Conservation (phyloP, 2,113 vertebrate genomes). For the Perca flavescens region DNA sequence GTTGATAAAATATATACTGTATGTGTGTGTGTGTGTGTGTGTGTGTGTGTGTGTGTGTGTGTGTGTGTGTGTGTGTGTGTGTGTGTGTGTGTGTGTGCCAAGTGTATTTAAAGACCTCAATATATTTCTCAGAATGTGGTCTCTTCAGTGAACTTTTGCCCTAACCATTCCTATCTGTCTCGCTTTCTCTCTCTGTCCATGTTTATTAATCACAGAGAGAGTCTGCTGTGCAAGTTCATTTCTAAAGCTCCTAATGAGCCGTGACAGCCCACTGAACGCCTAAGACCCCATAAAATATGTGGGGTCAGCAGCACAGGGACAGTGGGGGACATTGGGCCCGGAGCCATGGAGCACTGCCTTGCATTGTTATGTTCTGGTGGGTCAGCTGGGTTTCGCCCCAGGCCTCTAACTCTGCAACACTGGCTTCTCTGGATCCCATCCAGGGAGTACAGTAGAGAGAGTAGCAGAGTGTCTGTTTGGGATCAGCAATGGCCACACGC, state of each 20-base stretch:
- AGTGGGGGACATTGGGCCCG: constrained; percentile 57
- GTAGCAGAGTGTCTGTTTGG: constrained; percentile 32
- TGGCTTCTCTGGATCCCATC: constrained; percentile 56
- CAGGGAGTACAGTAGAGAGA: constrained; percentile 43
- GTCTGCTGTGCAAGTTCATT: constrained; percentile 72
- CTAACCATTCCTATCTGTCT: constrained; percentile 28
- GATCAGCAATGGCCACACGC: constrained; percentile 37
- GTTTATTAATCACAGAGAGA: constrained; percentile 64
- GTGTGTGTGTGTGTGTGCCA: background rate
- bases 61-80: no score
- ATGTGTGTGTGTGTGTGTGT: background rate
- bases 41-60: background rate
- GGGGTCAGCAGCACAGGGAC: constrained; percentile 65
- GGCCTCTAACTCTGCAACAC: constrained; percentile 43
- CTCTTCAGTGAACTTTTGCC: constrained; percentile 52
- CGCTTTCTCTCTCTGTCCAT: constrained; percentile 51
- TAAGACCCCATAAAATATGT: constrained; percentile 76
- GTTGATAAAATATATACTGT: background rate
- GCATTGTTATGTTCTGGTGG: constrained; percentile 63
- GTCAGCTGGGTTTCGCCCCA: constrained; percentile 48
- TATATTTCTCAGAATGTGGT: constrained; percentile 39
- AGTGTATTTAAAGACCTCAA: constrained; percentile 43
- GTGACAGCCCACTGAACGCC: constrained; percentile 71
- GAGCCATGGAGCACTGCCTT: constrained; percentile 59
- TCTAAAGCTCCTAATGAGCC: constrained; percentile 72